Conservation (phyloP, 2,113 vertebrate species). For the Kryptolebias marmoratus region DNA sequence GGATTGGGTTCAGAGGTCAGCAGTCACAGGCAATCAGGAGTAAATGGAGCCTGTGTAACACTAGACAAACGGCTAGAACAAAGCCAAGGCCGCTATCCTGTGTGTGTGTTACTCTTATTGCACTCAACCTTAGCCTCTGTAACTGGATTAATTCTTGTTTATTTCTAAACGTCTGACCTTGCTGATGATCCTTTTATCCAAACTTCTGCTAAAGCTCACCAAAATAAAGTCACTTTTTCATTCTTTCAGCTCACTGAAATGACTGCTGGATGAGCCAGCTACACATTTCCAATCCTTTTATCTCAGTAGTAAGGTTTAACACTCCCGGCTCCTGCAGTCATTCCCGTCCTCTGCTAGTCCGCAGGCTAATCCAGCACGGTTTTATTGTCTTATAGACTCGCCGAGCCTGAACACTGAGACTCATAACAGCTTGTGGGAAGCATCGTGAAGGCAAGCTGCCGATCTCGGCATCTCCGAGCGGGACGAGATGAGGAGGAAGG, state of each 20-base stretch:
- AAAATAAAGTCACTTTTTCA: constrained; percentile 20
- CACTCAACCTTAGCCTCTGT: constrained; percentile 49
- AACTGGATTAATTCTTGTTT: constrained; percentile 74
- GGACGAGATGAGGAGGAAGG: constrained; percentile 17
- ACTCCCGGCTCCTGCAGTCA: constrained; percentile 39
- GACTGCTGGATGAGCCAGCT: constrained; percentile 32
- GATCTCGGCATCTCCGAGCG: constrained; percentile 27
- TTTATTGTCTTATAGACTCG: constrained; percentile 55
- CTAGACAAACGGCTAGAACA: constrained; percentile 77
- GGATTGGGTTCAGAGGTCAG: constrained; percentile 80
- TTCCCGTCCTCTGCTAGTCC: constrained; percentile 43
- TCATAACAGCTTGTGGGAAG: constrained; percentile 48
- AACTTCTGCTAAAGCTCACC: constrained; percentile 33
- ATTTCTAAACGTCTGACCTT: constrained; percentile 66
- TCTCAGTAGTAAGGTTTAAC: constrained; percentile 55
- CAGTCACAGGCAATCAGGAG: constrained; percentile 79
- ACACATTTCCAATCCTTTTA: constrained; percentile 51
- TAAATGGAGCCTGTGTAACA: constrained; percentile 80
- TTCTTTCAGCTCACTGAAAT: constrained; percentile 34
- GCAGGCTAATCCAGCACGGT: constrained; percentile 49
- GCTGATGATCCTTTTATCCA: constrained; percentile 51
- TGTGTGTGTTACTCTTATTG: constrained; percentile 46
- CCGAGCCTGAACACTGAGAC: constrained; percentile 23
- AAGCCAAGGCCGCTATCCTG: constrained; percentile 67
- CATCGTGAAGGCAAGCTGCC: constrained; percentile 2